phyloP scores from a whole-genome alignment of 2,113 vertebrate genomes.

The Osmerus eperlanus region DNA sequence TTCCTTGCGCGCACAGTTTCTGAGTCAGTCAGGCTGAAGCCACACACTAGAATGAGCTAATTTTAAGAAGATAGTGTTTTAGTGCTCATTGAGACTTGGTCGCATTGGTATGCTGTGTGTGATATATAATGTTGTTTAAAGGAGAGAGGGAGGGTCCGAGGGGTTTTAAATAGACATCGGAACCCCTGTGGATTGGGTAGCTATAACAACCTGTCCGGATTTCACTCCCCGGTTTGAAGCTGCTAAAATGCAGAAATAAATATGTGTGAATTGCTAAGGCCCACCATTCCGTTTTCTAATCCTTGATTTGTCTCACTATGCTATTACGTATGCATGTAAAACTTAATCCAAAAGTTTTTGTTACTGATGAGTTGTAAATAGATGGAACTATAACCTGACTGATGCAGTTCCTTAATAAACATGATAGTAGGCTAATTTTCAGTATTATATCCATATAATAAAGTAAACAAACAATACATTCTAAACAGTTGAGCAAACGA shows the following conservation, averaged over 20 bases:
- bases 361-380: conserved; percentile 27
- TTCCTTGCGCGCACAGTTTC: conserved; percentile 54
- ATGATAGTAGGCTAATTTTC: no score
- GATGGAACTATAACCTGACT: neutral
- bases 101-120: conserved; percentile 77
- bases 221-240: conserved; percentile 82
- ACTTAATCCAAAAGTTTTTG: conserved; percentile 14
- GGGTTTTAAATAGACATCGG: conserved; percentile 83
- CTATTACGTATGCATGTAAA: conserved; percentile 36
- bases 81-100: conserved; percentile 82
- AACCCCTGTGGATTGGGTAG: conserved; percentile 82
- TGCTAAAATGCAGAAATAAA: conserved; percentile 81
- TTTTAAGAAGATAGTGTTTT: conserved; percentile 81
- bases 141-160: conserved; percentile 74
- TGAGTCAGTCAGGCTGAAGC: conserved; percentile 72
- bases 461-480: no score
- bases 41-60: conserved; percentile 72
- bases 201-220: conserved; percentile 89
- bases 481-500: no score
- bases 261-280: conserved; percentile 66
- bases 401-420: no score
- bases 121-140: conserved; percentile 79
- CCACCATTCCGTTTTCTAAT: conserved; percentile 46
- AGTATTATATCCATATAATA: no score
- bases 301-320: conserved; percentile 42